Evolutionary conservation across 2,797 vertebrate genomes (phyloP).

Genomic region (Chiroxiphia lanceolata): DNA sequence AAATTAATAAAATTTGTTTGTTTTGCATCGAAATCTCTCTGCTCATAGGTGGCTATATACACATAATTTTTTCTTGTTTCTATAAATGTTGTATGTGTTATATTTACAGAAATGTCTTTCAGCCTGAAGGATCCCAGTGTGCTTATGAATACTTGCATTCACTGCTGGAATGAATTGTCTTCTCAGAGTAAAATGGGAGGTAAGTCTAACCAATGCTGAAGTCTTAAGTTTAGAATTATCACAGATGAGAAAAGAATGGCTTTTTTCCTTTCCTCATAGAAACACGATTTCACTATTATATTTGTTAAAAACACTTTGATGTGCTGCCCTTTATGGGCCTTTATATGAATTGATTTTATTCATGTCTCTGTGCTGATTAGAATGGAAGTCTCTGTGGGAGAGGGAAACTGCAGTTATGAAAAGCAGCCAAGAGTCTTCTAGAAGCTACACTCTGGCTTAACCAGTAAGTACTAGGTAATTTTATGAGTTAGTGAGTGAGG

Average conservation of each 20-base stretch:
- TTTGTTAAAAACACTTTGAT: background rate
- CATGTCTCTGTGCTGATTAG: background rate
- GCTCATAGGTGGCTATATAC: background rate
- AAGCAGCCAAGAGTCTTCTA: background rate
- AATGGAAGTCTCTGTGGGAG: background rate
- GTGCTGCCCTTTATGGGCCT: background rate
- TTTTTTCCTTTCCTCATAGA: background rate
- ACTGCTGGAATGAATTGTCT: background rate
- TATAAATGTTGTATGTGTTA: background rate
- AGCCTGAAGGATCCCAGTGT: background rate
- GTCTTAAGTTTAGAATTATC: background rate
- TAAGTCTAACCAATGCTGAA: background rate
- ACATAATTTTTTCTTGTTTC: background rate
- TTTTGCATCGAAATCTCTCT: background rate
- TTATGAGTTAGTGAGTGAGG: background rate
- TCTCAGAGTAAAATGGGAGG: background rate
- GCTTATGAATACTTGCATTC: background rate
- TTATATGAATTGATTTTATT: background rate
- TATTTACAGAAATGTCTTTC: background rate
- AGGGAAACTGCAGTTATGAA: background rate
- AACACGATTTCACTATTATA: background rate
- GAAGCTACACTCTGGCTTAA: background rate
- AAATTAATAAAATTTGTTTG: background rate
- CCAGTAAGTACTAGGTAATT: background rate
- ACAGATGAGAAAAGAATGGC: background rate